phyloP scores from a whole-genome alignment of 2,888 invertebrate genomes.

The Alcis repandata region DNA sequence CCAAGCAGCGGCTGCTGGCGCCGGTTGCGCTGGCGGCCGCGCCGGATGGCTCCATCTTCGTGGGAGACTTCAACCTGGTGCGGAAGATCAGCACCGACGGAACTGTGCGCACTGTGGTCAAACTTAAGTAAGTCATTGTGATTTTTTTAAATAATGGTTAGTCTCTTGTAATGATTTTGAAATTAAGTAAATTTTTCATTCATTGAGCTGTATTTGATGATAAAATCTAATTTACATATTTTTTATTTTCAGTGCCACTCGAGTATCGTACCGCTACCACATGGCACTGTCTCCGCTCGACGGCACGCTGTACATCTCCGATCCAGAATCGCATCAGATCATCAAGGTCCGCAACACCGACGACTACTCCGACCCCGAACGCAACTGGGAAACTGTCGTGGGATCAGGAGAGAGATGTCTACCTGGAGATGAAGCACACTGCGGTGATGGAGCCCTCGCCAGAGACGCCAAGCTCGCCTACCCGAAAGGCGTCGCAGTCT shows the following conservation, averaged over 20 bases:
- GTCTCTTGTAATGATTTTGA: no score
- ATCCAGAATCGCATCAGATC: conserved; percentile 98
- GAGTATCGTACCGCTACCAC: conserved; percentile 98
- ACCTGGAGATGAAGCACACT: conserved; percentile 97
- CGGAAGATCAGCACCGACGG: conserved; percentile 95
- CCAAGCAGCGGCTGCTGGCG: conserved; percentile 93
- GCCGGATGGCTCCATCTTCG: conserved; percentile 97
- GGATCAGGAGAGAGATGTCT: conserved; percentile 97
- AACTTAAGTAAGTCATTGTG: conserved; percentile 90
- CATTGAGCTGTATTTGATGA: no score
- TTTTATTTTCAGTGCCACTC: conserved; percentile 90
- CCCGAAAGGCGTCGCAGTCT: conserved; percentile 98
- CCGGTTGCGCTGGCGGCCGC: conserved; percentile 97
- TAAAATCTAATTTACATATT: neutral
- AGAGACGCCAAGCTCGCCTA: conserved; percentile 97
- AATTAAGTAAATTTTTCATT: no score
- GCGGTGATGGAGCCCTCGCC: conserved; percentile 97
- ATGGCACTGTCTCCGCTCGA: conserved; percentile 98
- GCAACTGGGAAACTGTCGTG: conserved; percentile 97
- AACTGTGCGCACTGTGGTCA: conserved; percentile 91
- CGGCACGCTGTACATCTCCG: conserved; percentile 97
- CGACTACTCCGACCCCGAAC: conserved; percentile 94
- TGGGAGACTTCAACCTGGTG: conserved; percentile 98
- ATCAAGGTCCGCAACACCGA: conserved; percentile 94
- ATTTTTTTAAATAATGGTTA: no score